Evolutionary conservation across 2,113 vertebrate species (phyloP).

Genomic region (Oncorhynchus tshawytscha): DNA sequence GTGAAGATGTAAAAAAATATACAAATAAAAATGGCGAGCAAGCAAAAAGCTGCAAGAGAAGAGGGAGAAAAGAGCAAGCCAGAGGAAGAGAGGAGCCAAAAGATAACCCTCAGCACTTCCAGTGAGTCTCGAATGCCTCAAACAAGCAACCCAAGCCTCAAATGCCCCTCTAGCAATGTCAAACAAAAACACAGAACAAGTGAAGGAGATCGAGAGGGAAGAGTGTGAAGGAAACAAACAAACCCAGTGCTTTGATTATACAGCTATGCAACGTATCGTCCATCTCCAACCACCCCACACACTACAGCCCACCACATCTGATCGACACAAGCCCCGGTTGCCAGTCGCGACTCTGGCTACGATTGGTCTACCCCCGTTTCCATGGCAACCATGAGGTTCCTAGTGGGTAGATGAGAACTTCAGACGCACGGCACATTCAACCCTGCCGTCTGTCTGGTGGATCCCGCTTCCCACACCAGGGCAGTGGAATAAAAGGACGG

Average conservation of each 20-base stretch:
- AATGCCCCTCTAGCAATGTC: not conserved
- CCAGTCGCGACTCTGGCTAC: not conserved
- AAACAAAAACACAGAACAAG: not conserved
- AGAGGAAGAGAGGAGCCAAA: not conserved
- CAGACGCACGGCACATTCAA: constrained; percentile 5
- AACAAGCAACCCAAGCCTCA: not conserved
- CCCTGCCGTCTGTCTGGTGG: not conserved
- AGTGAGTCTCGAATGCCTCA: not conserved
- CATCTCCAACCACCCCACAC: constrained; percentile 2
- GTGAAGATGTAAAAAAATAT: not conserved
- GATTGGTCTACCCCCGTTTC: constrained; percentile 26
- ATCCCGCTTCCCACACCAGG: constrained; percentile 21
- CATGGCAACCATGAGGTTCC: constrained; percentile 44
- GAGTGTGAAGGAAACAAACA: not conserved
- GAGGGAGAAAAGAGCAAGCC: not conserved
- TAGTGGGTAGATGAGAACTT: not conserved
- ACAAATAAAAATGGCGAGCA: not conserved
- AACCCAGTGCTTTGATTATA: not conserved
- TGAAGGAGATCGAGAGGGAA: not conserved
- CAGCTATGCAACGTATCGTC: not conserved
- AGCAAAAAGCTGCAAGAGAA: not conserved
- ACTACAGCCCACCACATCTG: not conserved
- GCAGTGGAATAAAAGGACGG: constrained; percentile 7
- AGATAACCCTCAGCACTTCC: constrained; percentile 28
- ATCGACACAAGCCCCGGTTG: constrained; percentile 43